Base-by-base conservation (phyloP, 2,113 vertebrate species). In the Phalacrocorax brasilianus region DNA sequence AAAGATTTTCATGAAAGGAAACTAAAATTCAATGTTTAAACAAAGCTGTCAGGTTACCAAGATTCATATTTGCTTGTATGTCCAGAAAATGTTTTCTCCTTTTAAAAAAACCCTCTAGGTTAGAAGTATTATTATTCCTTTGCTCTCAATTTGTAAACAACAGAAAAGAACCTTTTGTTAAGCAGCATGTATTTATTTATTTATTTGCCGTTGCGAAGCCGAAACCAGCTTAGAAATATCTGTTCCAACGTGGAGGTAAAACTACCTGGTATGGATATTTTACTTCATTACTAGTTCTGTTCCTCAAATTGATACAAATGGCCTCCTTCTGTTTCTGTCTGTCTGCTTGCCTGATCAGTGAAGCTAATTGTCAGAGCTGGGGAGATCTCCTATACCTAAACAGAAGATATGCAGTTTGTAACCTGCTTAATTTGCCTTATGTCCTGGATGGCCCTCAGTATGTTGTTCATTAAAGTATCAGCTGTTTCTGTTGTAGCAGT, bases 261-360 rank as follows among this genome's bases (percentile, higher is more conserved):
- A 95, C 73, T 97, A 97, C 95, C 90, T 96, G 97, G 82, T 97
- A 83, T 7, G 45, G 97, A 91, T 97, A 98, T 97, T 98, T 97
- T 96, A 97, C 96, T 98, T 98, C 97, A 98, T 98, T 98, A 97
- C 97, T 97, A 97, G 91, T 93, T 96, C 91, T 97, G 93, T 95
- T 97, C 93, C 95, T 97, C 97, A 98, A 98, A 98, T 98, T 98
- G 98, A 98, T 98, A 98, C 97, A 98, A 98, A 98, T 97, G 97
- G 97, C 97, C 97, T 97, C 98, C 98, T 98, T 98, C 98, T 98
- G 98, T 97, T 98, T 98, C 97, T 98, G 97, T 97, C 97, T 98
- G 96, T 98, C 97, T 93, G 97, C 96, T 91, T 96, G 96, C 97
- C 96, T 97, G 97, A 98, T 98, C 97, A 97, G 93, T 72, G 63